Conservation (phyloP, 37 sponge, comb jelly and placozoan genomes). For the Eunapius fragilis region DNA sequence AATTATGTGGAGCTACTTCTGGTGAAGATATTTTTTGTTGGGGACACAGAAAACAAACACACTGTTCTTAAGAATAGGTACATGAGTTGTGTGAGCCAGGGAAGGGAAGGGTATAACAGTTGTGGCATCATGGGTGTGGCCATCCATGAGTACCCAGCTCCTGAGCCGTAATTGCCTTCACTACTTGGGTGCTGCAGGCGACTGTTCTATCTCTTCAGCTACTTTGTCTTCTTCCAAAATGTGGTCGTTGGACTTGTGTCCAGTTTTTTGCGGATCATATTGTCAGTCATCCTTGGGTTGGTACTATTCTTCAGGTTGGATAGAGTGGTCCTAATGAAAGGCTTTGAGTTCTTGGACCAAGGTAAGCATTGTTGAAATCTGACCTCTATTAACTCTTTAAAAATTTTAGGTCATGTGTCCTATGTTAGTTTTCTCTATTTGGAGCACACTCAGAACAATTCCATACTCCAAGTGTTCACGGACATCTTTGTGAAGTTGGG, state of each 20-base stretch:
- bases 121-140: no score
- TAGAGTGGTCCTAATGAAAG: slow-evolving; percentile 36
- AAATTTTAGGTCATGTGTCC: neutral
- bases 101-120: no score
- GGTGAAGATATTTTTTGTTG: neutral
- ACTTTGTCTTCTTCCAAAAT: slow-evolving; percentile 30
- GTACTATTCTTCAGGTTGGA: slow-evolving; percentile 40
- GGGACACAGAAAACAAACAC: slow-evolving; percentile 10
- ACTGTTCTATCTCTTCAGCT: slow-evolving; percentile 30
- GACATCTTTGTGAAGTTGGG: neutral
- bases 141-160: no score
- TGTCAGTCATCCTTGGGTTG: slow-evolving; percentile 24
- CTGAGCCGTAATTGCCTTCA: neutral
- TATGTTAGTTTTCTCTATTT: slow-evolving; percentile 12
- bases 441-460: slow-evolving; percentile 24
- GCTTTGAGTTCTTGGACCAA: slow-evolving; percentile 34
- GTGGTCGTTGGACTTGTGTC: slow-evolving; percentile 32
- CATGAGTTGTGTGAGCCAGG: neutral
- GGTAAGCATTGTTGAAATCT: slow-evolving; percentile 11
- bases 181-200: neutral
- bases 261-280: slow-evolving; percentile 25
- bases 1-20: neutral
- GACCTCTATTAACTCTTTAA: neutral
- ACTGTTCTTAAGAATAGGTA: neutral
- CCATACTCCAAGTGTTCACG: neutral